Evolutionary conservation across 2,888 invertebrate genomes (phyloP).

Genomic region (Tiliacea citrago): DNA sequence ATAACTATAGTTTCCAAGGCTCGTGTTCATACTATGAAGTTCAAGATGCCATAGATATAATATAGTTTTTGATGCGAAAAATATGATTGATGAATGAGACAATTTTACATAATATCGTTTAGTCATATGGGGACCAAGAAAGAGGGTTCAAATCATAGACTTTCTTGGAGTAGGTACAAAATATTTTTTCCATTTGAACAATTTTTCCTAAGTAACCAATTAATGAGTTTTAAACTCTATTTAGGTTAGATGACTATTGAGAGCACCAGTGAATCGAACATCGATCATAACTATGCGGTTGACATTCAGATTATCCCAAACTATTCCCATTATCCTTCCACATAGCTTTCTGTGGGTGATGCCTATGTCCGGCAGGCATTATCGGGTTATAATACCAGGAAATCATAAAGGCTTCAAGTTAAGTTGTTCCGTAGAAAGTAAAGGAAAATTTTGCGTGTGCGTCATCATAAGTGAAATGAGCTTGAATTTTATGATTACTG

Average conservation of each 20-base stretch:
- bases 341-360: not conserved
- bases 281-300: not conserved
- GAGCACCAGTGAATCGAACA: not conserved
- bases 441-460: constrained; percentile 28
- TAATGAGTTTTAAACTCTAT: too few species aligned
- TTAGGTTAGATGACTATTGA: not conserved
- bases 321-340: not conserved
- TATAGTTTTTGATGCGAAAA: not conserved
- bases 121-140: not conserved
- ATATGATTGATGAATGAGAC: not conserved
- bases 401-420: not conserved
- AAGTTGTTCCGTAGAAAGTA: constrained; percentile 43
- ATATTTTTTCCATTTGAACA: not conserved
- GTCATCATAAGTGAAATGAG: constrained; percentile 22
- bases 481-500: constrained; percentile 9
- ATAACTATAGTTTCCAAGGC: not conserved
- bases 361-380: not conserved
- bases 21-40: not conserved
- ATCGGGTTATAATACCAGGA: constrained; percentile 3
- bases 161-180: not conserved
- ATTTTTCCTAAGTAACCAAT: not conserved
- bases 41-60: not conserved
- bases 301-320: not conserved
- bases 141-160: not conserved
- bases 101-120: not conserved